Conservation (phyloP, 2,888 invertebrate genomes). For the Agrochola lota region DNA sequence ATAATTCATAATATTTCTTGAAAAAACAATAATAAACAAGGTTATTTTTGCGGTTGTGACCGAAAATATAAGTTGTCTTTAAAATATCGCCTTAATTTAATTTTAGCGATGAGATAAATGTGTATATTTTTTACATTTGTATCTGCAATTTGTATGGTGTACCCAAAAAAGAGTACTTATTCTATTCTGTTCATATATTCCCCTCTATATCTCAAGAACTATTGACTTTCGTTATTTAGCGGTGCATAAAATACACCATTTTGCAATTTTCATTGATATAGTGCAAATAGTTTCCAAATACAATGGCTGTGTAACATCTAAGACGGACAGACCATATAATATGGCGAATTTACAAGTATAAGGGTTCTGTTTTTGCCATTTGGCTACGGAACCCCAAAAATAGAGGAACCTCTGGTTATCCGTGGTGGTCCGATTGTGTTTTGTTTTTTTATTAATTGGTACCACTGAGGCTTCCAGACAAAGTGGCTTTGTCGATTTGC, state of each 20-base stretch:
- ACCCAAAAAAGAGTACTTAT: too few species aligned
- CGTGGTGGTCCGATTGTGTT: conserved; percentile 42
- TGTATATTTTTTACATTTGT: not conserved
- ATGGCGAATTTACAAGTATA: not conserved
- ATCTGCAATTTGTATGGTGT: not conserved
- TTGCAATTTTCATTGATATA: not conserved
- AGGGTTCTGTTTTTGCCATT: not conserved
- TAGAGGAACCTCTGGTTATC: conserved; percentile 48
- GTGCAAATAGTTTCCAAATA: not conserved
- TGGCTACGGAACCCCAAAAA: conserved; percentile 11
- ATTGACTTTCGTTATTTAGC: not conserved
- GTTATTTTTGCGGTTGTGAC: not conserved
- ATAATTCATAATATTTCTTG: not conserved
- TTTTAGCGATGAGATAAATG: not conserved
- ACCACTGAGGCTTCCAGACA: conserved; percentile 28
- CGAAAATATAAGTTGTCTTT: not conserved
- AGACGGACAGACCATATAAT: too few species aligned
- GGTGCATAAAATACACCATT: not conserved
- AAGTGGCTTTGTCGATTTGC: conserved; percentile 24
- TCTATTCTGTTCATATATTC: too few species aligned
- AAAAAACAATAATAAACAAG: not conserved
- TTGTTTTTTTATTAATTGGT: conserved; percentile 56
- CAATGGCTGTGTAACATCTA: not conserved
- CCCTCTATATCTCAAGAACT: not conserved
- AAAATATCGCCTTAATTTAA: too few species aligned